These are phyloP conservation scores for Drosophila macrospina DNA, from an alignment of 2,888 invertebrate genomes.

Conservation along the genomic window DNA sequence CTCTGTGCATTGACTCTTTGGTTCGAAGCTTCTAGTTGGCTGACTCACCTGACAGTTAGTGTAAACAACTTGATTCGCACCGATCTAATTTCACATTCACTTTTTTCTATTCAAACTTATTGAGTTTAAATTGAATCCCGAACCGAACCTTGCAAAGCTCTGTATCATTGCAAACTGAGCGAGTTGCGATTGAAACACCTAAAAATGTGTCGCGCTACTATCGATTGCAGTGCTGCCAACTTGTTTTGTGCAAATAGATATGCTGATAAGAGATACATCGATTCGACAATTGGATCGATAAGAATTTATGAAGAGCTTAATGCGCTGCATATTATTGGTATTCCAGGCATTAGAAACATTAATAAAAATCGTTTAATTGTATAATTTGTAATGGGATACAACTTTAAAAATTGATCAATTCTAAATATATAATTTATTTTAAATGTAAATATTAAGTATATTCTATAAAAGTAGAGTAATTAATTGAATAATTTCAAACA, in stretches of 20 bases:
- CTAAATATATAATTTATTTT: no score
- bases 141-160: conserved; percentile 3
- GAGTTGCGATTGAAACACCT: not conserved
- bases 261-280: not conserved
- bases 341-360: no score
- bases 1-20: not conserved
- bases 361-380: no score
- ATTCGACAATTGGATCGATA: not conserved
- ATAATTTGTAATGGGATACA: no score
- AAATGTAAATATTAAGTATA: no score
- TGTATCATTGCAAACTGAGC: not conserved
- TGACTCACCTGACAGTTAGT: conserved; percentile 8
- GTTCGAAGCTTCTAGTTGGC: not conserved
- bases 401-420: no score
- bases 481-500: no score
- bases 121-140: not conserved
- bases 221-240: not conserved
- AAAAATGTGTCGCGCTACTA: not conserved
- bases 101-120: not conserved
- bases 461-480: no score
- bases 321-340: no score
- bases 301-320: no score
- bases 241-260: not conserved
- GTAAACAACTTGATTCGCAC: not conserved
- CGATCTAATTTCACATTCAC: conserved; percentile 1